These are phyloP conservation scores for Vimba vimba DNA, from an alignment of 2,113 vertebrate genomes.

Conservation along the genomic window DNA sequence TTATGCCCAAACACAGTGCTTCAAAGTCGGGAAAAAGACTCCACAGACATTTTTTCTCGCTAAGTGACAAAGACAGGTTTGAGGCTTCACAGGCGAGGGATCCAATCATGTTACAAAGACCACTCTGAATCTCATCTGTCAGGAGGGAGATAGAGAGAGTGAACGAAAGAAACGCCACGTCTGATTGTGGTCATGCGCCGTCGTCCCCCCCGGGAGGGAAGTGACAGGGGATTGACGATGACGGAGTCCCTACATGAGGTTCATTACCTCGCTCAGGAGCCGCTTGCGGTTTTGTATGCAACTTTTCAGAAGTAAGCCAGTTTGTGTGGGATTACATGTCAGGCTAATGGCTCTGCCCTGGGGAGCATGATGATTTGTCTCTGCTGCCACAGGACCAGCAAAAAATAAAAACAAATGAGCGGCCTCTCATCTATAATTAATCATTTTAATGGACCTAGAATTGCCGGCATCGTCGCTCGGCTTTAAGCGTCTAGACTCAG, in stretches of 20 bases:
- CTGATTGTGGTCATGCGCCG: conserved; percentile 10
- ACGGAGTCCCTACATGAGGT: conserved; percentile 51
- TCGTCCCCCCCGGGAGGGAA: neutral
- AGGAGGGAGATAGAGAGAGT: neutral
- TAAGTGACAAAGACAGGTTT: conserved; percentile 10
- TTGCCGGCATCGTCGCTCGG: conserved; percentile 52
- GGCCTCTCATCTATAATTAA: conserved; percentile 62
- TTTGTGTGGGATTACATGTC: conserved; percentile 61
- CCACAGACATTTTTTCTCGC: neutral
- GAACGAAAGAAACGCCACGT: neutral
- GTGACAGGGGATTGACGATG: conserved; percentile 48
- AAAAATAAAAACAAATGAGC: conserved; percentile 61
- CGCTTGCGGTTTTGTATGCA: conserved; percentile 47
- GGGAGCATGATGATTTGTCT: conserved; percentile 57
- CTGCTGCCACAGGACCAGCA: conserved; percentile 50
- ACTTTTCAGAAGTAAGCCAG: conserved; percentile 46
- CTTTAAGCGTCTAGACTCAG: conserved; percentile 54
- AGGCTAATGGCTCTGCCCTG: conserved; percentile 55
- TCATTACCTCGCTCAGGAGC: conserved; percentile 43
- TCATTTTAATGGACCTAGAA: conserved; percentile 64
- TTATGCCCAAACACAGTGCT: neutral
- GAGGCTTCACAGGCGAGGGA: conserved; percentile 16
- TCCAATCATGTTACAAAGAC: conserved; percentile 15
- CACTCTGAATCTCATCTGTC: neutral
- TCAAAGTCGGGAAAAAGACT: neutral